phyloP scores from a whole-genome alignment of 2,888 invertebrate species.

The Doris montereyensis region DNA sequence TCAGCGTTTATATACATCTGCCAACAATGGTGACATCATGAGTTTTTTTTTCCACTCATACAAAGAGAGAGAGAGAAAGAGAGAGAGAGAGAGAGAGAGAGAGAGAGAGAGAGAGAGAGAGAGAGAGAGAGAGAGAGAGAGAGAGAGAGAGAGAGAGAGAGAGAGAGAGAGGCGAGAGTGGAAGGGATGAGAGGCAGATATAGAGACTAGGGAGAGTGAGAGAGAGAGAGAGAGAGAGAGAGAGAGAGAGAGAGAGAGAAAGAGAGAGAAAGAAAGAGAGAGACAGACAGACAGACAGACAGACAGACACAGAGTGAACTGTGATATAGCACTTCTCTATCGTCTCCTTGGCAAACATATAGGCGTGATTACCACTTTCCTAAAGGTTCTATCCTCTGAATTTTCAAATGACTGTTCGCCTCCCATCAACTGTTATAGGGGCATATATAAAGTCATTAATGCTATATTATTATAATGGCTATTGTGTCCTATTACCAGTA shows the following conservation, averaged over 20 bases:
- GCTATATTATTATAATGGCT: neutral
- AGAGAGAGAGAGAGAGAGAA: neutral
- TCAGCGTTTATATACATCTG: no score
- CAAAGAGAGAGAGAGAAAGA: neutral
- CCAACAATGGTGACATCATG: no score
- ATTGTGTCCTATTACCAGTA: neutral
- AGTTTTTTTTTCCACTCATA: neutral
- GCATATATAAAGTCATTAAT: no score
- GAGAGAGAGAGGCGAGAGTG: neutral
- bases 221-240: slow-evolving; percentile 17
- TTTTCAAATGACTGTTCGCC: no score
- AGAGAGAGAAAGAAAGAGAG: slow-evolving; percentile 18
- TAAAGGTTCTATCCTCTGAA: no score
- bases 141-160: neutral
- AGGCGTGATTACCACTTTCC: no score
- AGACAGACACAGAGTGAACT: slow-evolving; percentile 4
- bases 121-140: neutral
- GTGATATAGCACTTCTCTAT: no score
- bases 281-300: slow-evolving; percentile 16
- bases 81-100: neutral
- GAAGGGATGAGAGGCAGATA: no score
- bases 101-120: neutral
- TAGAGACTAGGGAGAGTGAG: neutral
- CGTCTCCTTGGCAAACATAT: no score
- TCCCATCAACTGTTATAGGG: no score